These are phyloP conservation scores for Coptodon rendalli DNA, from an alignment of 2,113 vertebrate species.

Conservation along the genomic window DNA sequence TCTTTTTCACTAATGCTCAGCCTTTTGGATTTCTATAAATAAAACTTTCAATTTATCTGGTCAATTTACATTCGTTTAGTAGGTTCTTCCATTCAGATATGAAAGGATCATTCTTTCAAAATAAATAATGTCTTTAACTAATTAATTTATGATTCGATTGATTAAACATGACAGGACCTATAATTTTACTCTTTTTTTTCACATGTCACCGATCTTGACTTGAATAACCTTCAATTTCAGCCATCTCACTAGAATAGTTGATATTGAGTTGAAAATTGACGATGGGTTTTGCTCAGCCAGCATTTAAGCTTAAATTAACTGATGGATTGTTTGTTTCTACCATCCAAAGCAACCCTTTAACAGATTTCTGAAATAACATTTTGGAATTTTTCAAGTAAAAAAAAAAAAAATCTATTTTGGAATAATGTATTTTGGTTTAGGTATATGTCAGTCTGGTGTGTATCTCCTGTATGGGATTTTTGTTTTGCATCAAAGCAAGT, in stretches of 20 bases:
- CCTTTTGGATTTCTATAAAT: not conserved
- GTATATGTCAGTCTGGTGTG: not conserved
- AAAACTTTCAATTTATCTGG: not conserved
- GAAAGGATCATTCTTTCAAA: not conserved
- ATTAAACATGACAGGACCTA: not conserved
- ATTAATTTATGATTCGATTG: not conserved
- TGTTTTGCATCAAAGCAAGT: not conserved
- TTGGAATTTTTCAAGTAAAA: not conserved
- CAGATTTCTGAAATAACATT: not conserved
- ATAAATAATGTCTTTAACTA: not conserved
- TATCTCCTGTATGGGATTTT: not conserved
- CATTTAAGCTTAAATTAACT: not conserved
- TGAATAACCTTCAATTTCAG: not conserved
- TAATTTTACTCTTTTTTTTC: not conserved
- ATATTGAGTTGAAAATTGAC: not conserved
- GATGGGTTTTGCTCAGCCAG: not conserved
- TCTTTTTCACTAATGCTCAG: not conserved
- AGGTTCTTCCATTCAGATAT: not conserved
- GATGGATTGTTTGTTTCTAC: not conserved
- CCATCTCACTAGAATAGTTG: not conserved
- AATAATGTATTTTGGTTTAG: not conserved
- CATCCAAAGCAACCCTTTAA: not conserved
- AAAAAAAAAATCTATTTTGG: not conserved
- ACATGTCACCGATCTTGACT: not conserved
- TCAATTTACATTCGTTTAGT: not conserved